A percentile compares a stretch with the other conserved stretches of the same genome.
These are phyloP conservation scores for Frieseomelitta varia DNA, from an alignment of 1,140 invertebrate genomes.

Conservation along the genomic window DNA sequence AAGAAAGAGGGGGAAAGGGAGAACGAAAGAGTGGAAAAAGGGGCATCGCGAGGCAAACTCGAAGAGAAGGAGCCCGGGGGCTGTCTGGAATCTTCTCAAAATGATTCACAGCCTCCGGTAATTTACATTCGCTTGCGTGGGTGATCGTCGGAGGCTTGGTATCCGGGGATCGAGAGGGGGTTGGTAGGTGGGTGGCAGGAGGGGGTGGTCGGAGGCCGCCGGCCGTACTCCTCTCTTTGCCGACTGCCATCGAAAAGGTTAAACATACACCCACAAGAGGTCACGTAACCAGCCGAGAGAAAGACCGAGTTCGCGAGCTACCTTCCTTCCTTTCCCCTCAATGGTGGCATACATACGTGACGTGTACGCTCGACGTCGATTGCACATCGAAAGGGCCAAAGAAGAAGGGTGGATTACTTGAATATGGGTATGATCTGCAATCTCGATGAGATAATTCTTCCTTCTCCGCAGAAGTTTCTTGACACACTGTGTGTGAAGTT, in stretches of 20 bases:
- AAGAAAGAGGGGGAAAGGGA: conserved; percentile 43
- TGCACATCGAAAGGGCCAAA: conserved; percentile 22
- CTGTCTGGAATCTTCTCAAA: conserved; percentile 74
- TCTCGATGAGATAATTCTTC: no score
- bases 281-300: conserved; percentile 70
- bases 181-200: not conserved
- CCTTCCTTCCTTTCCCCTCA: conserved; percentile 44
- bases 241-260: conserved; percentile 79
- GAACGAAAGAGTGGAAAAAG: conserved; percentile 46
- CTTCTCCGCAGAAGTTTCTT: no score
- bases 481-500: no score
- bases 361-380: conserved; percentile 23
- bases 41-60: conserved; percentile 38
- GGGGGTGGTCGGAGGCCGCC: conserved; percentile 35
- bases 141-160: conserved; percentile 73
- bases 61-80: conserved; percentile 63
- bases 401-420: conserved; percentile 7
- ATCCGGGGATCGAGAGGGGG: conserved; percentile 9
- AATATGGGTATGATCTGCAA: not conserved
- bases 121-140: conserved; percentile 79
- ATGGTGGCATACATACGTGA: conserved; percentile 32
- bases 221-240: conserved; percentile 66
- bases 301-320: conserved; percentile 55
- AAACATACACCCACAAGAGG: conserved; percentile 80
- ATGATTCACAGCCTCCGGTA: conserved; percentile 82